Conservation (phyloP, 2,888 invertebrate genomes). For the Phyto melanocephala region DNA sequence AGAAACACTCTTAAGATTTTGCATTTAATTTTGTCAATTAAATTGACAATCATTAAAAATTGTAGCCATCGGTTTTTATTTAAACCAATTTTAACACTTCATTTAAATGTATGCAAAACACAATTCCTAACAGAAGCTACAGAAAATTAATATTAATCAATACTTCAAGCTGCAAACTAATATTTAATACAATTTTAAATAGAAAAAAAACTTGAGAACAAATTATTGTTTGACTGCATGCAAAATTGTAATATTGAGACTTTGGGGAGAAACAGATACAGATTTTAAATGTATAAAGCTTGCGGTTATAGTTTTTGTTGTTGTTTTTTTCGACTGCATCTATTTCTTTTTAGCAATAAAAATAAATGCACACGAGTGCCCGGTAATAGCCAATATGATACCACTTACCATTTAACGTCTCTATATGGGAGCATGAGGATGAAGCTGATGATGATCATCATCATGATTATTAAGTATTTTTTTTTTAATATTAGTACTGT, state of each 20-base stretch:
- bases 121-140: neutral
- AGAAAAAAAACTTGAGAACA: neutral
- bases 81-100: neutral
- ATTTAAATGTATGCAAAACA: neutral
- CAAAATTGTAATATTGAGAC: neutral
- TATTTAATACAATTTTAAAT: constrained; percentile 20
- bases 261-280: neutral
- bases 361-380: constrained; percentile 24
- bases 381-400: constrained; percentile 20
- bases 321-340: neutral
- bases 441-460: constrained; percentile 10
- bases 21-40: no score
- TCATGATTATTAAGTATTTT: neutral
- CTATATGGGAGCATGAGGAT: constrained; percentile 37
- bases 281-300: neutral
- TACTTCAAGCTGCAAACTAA: constrained; percentile 4
- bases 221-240: constrained; percentile 16
- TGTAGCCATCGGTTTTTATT: no score
- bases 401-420: constrained; percentile 46
- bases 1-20: no score
- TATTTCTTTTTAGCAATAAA: constrained; percentile 13
- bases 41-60: no score
- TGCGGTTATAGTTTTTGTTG: constrained; percentile 8
- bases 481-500: neutral
- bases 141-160: neutral